phyloP scores from a whole-genome alignment of 2,888 invertebrate species.

The Zele albiditarsus region DNA sequence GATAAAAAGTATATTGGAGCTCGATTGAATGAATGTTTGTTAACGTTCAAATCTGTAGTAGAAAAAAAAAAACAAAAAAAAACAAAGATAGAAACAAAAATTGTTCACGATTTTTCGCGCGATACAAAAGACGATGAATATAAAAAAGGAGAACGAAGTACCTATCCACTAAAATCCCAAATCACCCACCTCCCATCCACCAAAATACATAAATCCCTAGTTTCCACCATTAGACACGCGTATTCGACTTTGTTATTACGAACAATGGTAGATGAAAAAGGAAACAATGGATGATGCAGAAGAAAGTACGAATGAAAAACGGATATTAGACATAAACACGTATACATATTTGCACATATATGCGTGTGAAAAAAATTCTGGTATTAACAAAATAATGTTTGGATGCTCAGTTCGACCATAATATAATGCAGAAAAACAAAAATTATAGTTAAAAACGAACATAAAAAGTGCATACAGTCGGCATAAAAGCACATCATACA shows the following conservation, averaged over 20 bases:
- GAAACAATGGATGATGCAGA: constrained; percentile 22
- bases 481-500: constrained; percentile 34
- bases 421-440: constrained; percentile 36
- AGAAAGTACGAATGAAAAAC: constrained; percentile 33
- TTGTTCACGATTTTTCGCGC: constrained; percentile 41
- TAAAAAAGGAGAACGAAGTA: constrained; percentile 48
- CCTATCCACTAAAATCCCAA: constrained; percentile 46
- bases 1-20: constrained; percentile 12
- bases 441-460: constrained; percentile 29
- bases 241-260: constrained; percentile 45
- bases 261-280: constrained; percentile 43
- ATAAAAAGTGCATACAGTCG: neutral
- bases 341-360: constrained; percentile 28
- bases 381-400: constrained; percentile 38
- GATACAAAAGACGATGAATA: constrained; percentile 36
- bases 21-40: constrained; percentile 17
- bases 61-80: constrained; percentile 27
- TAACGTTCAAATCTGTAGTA: constrained; percentile 37
- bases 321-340: constrained; percentile 37
- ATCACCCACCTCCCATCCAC: constrained; percentile 16
- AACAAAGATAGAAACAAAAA: no score
- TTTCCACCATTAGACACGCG: constrained; percentile 29
- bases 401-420: constrained; percentile 13
- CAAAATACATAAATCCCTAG: constrained; percentile 27
- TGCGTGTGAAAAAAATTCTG: constrained; percentile 8